These are phyloP conservation scores for Mactra quadrangularis DNA, from an alignment of 1,140 invertebrate genomes.

Conservation along the genomic window DNA sequence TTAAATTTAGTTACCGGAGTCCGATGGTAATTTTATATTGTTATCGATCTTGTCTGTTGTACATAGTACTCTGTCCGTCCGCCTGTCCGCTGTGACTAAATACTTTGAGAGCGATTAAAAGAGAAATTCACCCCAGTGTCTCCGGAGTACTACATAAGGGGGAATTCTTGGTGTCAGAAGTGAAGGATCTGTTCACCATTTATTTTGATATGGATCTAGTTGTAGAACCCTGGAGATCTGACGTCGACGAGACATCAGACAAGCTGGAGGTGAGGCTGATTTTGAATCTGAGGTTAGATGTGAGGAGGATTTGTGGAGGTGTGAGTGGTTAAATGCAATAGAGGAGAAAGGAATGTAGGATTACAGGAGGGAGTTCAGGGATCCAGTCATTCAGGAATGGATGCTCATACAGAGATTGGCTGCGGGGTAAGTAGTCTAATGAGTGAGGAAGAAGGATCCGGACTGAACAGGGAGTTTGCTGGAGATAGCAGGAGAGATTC, in stretches of 20 bases:
- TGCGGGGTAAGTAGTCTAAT: background rate
- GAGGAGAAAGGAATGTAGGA: too few relatives aligned
- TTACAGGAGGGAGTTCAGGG: background rate
- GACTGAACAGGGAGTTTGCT: background rate
- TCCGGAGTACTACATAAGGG: background rate
- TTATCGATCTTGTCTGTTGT: too few relatives aligned
- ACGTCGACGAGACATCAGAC: background rate
- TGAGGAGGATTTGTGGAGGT: background rate
- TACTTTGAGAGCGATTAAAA: too few relatives aligned
- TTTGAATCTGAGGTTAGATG: background rate
- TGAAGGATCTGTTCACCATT: slow-evolving; percentile 1
- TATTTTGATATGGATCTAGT: background rate
- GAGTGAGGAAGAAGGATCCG: background rate
- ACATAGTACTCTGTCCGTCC: too few relatives aligned
- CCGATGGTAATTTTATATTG: too few relatives aligned
- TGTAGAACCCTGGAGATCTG: background rate
- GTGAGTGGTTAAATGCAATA: background rate
- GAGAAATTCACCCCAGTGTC: too few relatives aligned
- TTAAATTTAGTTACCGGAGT: too few relatives aligned
- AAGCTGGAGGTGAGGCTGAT: background rate
- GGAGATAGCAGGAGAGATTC: background rate
- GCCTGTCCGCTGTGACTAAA: too few relatives aligned
- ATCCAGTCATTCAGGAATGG: background rate
- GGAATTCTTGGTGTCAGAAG: slow-evolving; percentile 8
- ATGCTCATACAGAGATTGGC: background rate